Base-by-base conservation (phyloP, 2,113 vertebrate genomes). In the Pyxicephalus adspersus region DNA sequence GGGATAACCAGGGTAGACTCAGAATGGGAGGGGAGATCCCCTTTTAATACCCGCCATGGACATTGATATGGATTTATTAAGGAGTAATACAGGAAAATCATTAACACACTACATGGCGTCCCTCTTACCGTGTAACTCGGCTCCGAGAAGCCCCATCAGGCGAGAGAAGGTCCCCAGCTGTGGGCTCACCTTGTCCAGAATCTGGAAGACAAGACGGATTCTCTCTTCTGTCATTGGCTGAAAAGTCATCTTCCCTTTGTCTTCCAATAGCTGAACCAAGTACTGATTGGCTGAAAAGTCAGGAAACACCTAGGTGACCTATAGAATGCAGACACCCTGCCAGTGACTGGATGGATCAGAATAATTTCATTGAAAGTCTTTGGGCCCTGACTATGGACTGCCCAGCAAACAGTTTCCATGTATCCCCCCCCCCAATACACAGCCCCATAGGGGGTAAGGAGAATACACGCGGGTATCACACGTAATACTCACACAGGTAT, bases 221-320 rank as follows among this genome's bases (percentile, higher is more conserved):
- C 25, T 22, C 29, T 29, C 83, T 77, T 54, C 51, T 83, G 60
- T 11, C 75, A 83, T 50, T 13, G 16, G 0, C 0, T 17, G 55
- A 58, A 85, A 86, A 71, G 85, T 18, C 64, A 85, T 22, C 60
- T 54, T 63, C 65, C 85, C 76, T 80, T 54, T 45, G 34, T 38
- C 76, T 25, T 83, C 83, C 52, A 81, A 16, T 58, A 38, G 71
- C 34, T 6, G 2, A 63, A 86, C 76, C 60, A 90, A 86, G 87
- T 87, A 90, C 52, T 54, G 76, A 71, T 84, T 87, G 87, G 86
- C 83, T 90, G 84, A 64, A 81, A 84, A 75, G 75, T 78, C 84
- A 85, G 86, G 38, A 45, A 45, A 45, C 38, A 45, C 38, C 31
- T 2, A 13, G 15, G 38, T 45, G 38, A 45, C 38, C 5, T 1